These are phyloP conservation scores for Microtus oregoni DNA, from an alignment of 2,113 vertebrate species.

Conservation along the genomic window DNA sequence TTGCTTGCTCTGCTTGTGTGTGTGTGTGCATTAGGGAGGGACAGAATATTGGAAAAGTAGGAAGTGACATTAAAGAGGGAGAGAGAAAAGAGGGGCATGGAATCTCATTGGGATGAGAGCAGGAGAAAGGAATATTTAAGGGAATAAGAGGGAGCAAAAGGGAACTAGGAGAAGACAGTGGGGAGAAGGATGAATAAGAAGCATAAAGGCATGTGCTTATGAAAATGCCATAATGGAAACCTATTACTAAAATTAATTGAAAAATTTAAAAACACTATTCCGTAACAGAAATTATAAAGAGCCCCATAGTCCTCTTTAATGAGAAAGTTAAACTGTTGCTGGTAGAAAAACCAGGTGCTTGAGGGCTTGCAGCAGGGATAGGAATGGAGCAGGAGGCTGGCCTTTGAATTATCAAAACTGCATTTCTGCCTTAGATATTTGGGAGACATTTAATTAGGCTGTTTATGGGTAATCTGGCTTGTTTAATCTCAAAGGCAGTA, in stretches of 20 bases:
- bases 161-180: neutral
- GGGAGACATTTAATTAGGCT: neutral
- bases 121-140: neutral
- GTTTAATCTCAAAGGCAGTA: neutral
- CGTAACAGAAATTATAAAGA: neutral
- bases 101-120: neutral
- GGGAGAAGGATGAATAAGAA: neutral
- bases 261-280: neutral
- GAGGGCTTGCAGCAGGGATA: neutral
- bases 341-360: neutral
- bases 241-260: neutral
- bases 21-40: neutral
- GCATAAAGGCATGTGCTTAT: neutral
- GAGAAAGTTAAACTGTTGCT: neutral
- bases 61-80: neutral
- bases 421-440: neutral
- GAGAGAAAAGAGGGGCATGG: neutral
- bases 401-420: neutral
- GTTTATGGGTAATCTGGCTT: neutral
- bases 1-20: neutral
- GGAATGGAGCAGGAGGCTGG: neutral
- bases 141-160: neutral
- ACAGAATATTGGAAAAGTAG: neutral
- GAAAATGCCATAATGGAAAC: neutral
- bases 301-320: neutral